Percentiles rank a stretch among this genome's conserved stretches.
These are phyloP conservation scores for Diaprepes abbreviatus DNA, from an alignment of 2,888 invertebrate genomes.

Conservation along the genomic window DNA sequence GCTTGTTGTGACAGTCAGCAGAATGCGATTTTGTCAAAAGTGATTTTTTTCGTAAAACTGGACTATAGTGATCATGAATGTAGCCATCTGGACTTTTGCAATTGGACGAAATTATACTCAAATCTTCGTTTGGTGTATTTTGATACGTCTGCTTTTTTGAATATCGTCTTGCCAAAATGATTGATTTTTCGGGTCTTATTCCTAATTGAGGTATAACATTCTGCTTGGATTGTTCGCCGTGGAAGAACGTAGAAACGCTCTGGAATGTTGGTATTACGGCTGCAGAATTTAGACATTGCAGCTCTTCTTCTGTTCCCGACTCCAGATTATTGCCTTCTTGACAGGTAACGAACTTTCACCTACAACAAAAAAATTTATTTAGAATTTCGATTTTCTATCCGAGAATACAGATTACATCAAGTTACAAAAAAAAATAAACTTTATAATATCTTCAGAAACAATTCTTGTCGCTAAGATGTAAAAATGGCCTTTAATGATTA, in stretches of 20 bases:
- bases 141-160: constrained; percentile 47
- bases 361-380: constrained; percentile 51
- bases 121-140: constrained; percentile 50
- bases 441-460: too few relatives aligned
- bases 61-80: constrained; percentile 65
- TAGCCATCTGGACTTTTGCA: constrained; percentile 55
- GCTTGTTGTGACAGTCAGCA: constrained; percentile 48
- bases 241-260: constrained; percentile 48
- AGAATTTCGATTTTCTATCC: too few relatives aligned
- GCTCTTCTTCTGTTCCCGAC: constrained; percentile 55
- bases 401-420: too few relatives aligned
- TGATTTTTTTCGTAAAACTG: constrained; percentile 55
- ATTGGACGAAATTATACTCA: not conserved
- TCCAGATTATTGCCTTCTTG: constrained; percentile 55
- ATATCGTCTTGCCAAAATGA: constrained; percentile 57
- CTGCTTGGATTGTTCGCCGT: constrained; percentile 26
- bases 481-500: too few relatives aligned
- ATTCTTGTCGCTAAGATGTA: too few relatives aligned
- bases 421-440: too few relatives aligned
- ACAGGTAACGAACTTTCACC: constrained; percentile 38
- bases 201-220: constrained; percentile 12
- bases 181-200: constrained; percentile 54
- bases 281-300: constrained; percentile 66
- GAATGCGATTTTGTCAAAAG: constrained; percentile 53
- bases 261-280: constrained; percentile 62